These are phyloP conservation scores for Muschampia plurimacula DNA, from an alignment of 2,888 invertebrate genomes.

Conservation along the genomic window DNA sequence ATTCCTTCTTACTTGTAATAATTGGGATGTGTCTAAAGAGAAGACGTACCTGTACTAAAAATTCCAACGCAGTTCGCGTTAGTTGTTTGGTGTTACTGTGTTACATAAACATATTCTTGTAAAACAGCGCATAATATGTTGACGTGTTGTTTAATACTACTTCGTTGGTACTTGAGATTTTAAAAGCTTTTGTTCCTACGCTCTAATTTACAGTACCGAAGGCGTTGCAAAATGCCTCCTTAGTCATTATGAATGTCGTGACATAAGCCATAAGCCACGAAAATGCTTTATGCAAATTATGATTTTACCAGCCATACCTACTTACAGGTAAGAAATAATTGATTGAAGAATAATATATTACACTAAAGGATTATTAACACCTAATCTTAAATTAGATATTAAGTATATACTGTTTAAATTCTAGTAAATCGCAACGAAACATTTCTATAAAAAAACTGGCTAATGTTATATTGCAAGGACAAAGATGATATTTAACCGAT, in stretches of 20 bases:
- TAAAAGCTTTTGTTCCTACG: slow-evolving; percentile 69
- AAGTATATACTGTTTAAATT: too few species aligned
- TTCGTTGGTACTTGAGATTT: slow-evolving; percentile 44
- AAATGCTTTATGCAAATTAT: slow-evolving; percentile 79
- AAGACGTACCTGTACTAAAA: too few species aligned
- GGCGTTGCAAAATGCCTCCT: slow-evolving; percentile 77
- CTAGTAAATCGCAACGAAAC: too few species aligned
- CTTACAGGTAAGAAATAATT: slow-evolving; percentile 2
- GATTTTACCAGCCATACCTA: slow-evolving; percentile 42
- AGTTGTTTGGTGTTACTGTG: too few species aligned
- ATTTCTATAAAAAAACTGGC: too few species aligned
- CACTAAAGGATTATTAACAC: background rate
- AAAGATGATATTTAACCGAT: too few species aligned
- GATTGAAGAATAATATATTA: slow-evolving; percentile 1
- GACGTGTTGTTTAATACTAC: slow-evolving; percentile 9
- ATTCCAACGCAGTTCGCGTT: too few species aligned
- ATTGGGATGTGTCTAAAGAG: too few species aligned
- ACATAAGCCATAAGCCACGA: slow-evolving; percentile 70
- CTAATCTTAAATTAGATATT: background rate
- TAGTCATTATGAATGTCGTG: slow-evolving; percentile 79
- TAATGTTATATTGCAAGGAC: too few species aligned
- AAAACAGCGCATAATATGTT: background rate
- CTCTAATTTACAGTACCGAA: slow-evolving; percentile 73
- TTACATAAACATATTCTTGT: background rate
- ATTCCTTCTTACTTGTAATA: too few species aligned